A percentile compares a stretch with the other conserved stretches of the same genome.
Conservation (phyloP, 2,888 invertebrate species). For the Punctoribates punctum region DNA sequence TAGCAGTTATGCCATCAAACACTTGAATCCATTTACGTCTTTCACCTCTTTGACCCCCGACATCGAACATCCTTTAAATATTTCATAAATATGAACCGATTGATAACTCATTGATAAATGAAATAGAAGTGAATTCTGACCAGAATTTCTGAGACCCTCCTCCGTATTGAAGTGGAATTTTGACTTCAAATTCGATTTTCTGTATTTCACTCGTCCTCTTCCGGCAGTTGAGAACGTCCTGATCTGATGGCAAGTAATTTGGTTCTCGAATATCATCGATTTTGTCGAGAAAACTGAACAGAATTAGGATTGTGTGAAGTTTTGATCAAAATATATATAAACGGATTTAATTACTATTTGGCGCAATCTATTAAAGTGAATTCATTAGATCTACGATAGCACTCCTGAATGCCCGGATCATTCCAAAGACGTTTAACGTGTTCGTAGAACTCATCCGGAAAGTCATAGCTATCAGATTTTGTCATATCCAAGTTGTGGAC, state of each 20-base stretch:
- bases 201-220: slow-evolving; percentile 70
- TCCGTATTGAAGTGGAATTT: slow-evolving; percentile 66
- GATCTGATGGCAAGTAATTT: slow-evolving; percentile 67
- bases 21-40: slow-evolving; percentile 79
- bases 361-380: slow-evolving; percentile 76
- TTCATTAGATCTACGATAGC: slow-evolving; percentile 68
- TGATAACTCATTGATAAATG: neutral
- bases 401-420: slow-evolving; percentile 67
- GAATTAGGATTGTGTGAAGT: slow-evolving; percentile 7
- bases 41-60: slow-evolving; percentile 76
- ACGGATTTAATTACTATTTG: slow-evolving; percentile 66
- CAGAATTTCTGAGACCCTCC: slow-evolving; percentile 69
- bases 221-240: slow-evolving; percentile 71
- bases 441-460: slow-evolving; percentile 66
- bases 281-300: slow-evolving; percentile 67
- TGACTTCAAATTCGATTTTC: slow-evolving; percentile 69
- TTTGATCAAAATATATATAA: slow-evolving; percentile 17
- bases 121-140: slow-evolving; percentile 41
- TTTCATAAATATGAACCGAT: neutral
- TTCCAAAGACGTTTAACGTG: slow-evolving; percentile 66
- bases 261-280: slow-evolving; percentile 63
- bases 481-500: slow-evolving; percentile 50
- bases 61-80: slow-evolving; percentile 67
- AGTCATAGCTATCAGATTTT: slow-evolving; percentile 44
- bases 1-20: slow-evolving; percentile 75